Evolutionary conservation across 2,888 invertebrate genomes (phyloP).

Genomic region (Fissipunctia ypsillon): DNA sequence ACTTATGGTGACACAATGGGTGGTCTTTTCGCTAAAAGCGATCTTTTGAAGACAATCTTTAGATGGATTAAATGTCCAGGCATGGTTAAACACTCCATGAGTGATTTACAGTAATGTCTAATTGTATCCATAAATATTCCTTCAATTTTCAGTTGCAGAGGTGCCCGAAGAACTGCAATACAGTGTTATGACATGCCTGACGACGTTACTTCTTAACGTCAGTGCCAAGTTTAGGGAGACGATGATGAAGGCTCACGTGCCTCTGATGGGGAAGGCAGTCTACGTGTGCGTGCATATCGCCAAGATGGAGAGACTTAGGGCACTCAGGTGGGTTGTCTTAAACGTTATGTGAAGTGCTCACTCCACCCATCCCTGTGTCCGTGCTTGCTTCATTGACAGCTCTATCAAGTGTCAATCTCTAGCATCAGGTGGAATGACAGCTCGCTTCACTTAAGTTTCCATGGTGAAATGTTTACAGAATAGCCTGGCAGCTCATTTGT

Average conservation of each 20-base stretch:
- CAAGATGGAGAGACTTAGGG: constrained; percentile 91
- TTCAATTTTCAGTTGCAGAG: constrained; percentile 85
- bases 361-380: too few species aligned
- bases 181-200: constrained; percentile 89
- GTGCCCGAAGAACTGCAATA: constrained; percentile 92
- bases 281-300: constrained; percentile 92
- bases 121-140: not conserved
- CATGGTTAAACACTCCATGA: not conserved
- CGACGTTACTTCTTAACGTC: constrained; percentile 85
- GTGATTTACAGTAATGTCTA: not conserved
- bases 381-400: too few species aligned
- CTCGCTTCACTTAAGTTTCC: too few species aligned
- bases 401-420: not conserved
- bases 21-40: too few species aligned
- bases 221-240: constrained; percentile 90
- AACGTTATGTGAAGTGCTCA: too few species aligned
- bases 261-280: constrained; percentile 92
- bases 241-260: constrained; percentile 87
- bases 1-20: not conserved
- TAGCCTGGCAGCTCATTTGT: not conserved
- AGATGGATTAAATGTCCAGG: not conserved
- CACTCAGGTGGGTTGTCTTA: constrained; percentile 89
- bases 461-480: too few species aligned
- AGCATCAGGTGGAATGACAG: too few species aligned
- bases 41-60: not conserved